These are phyloP conservation scores for human (Homo sapiens) DNA, from an alignment of 2,113 vertebrate species.

Conservation along the genomic window GRCh38 chr4:56268001-56268500, in stretches of 20 bases:
- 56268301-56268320: not conserved
- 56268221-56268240: not conserved
- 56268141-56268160: not conserved
- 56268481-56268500: not conserved
- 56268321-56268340: not conserved
- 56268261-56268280: not conserved
- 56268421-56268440: not conserved
- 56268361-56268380: not conserved
- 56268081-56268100: not conserved
- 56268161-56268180: not conserved
- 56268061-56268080: not conserved
- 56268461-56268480: too few relatives aligned
- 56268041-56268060: not conserved
- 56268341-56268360: not conserved
- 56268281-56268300: not conserved
- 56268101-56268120: not conserved
- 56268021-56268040: not conserved
- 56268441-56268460: too few relatives aligned
- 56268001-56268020: not conserved
- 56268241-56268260: not conserved
- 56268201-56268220: not conserved
- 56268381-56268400: not conserved
- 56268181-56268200: not conserved
- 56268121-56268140: not conserved
- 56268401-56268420: slow-evolving; percentile 15